Conservation (phyloP, 2,113 vertebrate genomes). For the Melanerpes formicivorus region DNA sequence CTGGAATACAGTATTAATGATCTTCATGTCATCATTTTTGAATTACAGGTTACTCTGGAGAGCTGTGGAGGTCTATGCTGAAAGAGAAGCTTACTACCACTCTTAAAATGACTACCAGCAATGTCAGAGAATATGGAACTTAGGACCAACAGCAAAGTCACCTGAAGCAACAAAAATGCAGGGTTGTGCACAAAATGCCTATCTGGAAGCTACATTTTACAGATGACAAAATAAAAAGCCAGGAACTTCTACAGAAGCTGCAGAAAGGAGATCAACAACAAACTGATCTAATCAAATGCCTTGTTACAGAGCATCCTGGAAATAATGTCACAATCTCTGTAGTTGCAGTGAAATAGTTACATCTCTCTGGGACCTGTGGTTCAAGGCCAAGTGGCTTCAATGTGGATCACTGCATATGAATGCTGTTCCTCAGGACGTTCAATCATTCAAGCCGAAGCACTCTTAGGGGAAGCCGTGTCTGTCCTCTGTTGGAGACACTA, state of each 20-base stretch:
- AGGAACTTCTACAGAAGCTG: neutral
- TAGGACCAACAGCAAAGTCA: neutral
- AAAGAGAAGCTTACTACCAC: neutral
- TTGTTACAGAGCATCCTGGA: neutral
- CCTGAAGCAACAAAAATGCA: neutral
- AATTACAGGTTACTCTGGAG: neutral
- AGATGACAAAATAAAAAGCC: neutral
- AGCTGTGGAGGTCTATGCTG: neutral
- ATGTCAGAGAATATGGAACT: neutral
- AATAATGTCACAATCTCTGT: neutral
- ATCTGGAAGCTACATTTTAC: neutral
- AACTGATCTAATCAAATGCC: neutral
- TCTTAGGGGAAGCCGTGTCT: neutral
- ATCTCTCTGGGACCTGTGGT: neutral
- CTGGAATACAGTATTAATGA: neutral
- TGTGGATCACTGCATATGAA: rapidly evolving
- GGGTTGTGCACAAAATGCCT: rapidly evolving
- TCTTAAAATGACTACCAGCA: neutral
- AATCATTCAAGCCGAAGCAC: neutral
- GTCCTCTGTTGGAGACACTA: neutral
- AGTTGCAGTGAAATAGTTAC: neutral
- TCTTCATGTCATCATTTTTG: neutral
- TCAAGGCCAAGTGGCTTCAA: neutral
- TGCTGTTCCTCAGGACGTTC: neutral
- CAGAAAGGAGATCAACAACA: neutral